Evolutionary conservation across 2,797 vertebrate genomes (phyloP).

Genomic region (Anolis apletophallus): DNA sequence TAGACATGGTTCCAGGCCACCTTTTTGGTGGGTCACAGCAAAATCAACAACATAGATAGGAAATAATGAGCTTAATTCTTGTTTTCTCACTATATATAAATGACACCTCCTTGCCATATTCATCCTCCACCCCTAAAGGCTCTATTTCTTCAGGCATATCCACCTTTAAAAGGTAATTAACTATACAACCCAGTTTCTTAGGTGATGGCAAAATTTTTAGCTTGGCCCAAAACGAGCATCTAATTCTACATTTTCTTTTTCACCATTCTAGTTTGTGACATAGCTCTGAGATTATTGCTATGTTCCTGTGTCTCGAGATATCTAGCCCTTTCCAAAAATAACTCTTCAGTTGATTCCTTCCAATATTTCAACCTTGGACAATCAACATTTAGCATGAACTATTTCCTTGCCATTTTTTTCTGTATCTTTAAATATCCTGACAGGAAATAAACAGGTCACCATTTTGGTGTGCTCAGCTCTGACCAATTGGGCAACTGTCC

Average conservation of each 20-base stretch:
- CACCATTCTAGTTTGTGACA: not conserved
- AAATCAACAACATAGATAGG: not conserved
- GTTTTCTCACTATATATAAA: constrained; percentile 1
- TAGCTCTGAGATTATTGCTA: not conserved
- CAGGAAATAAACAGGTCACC: not conserved
- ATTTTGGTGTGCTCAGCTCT: not conserved
- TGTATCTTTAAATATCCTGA: not conserved
- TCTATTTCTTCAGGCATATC: not conserved
- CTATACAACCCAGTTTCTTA: constrained; percentile 2
- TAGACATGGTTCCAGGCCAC: not conserved
- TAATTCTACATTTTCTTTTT: not conserved
- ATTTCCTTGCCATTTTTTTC: not conserved
- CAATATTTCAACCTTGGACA: not conserved
- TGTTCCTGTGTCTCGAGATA: not conserved
- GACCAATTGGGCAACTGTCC: not conserved
- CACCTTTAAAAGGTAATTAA: not conserved
- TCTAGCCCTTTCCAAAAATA: not conserved
- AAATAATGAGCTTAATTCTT: not conserved
- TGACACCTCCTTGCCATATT: constrained; percentile 19
- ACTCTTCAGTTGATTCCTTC: not conserved
- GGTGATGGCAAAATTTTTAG: not conserved
- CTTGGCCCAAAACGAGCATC: not conserved
- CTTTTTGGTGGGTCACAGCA: not conserved
- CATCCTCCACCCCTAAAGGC: not conserved
- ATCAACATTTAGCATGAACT: constrained; percentile 6